A percentile compares a stretch with the other conserved stretches of the same genome.
Conservation (phyloP, 2,888 invertebrate species). For the Dryobota labecula region DNA sequence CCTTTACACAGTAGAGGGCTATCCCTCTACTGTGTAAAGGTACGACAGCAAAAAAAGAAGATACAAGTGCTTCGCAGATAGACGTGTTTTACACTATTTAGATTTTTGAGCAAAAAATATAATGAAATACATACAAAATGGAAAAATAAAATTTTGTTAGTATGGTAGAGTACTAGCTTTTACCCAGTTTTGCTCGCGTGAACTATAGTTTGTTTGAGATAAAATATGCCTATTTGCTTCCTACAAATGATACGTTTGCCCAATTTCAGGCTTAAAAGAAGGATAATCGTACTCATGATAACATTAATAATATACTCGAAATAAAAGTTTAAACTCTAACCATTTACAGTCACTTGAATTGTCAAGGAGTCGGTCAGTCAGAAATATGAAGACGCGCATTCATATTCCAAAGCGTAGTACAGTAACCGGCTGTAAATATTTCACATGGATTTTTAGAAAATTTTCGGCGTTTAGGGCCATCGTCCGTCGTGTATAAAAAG, state of each 20-base stretch:
- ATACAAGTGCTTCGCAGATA: too few relatives aligned
- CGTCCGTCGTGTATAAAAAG: too few relatives aligned
- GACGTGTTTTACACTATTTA: background rate
- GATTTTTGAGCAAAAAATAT: background rate
- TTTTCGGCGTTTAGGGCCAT: too few relatives aligned
- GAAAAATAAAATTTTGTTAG: background rate
- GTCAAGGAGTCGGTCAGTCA: too few relatives aligned
- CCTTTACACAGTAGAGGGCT: too few relatives aligned
- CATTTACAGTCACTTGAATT: too few relatives aligned
- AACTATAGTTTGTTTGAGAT: background rate
- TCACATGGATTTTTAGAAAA: too few relatives aligned
- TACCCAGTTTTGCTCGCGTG: background rate
- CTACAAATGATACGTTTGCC: background rate
- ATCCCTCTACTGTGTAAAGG: too few relatives aligned
- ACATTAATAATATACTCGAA: background rate
- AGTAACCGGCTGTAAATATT: too few relatives aligned
- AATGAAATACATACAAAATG: background rate
- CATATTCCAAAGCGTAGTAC: too few relatives aligned
- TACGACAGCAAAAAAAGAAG: too few relatives aligned
- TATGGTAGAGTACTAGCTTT: background rate
- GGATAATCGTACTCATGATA: background rate
- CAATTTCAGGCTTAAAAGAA: background rate
- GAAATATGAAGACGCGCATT: too few relatives aligned
- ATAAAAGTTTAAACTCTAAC: conserved; percentile 5
- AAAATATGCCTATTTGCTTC: background rate